These are phyloP conservation scores for Oophaga sylvatica DNA, from an alignment of 2,797 vertebrate genomes.

Conservation along the genomic window DNA sequence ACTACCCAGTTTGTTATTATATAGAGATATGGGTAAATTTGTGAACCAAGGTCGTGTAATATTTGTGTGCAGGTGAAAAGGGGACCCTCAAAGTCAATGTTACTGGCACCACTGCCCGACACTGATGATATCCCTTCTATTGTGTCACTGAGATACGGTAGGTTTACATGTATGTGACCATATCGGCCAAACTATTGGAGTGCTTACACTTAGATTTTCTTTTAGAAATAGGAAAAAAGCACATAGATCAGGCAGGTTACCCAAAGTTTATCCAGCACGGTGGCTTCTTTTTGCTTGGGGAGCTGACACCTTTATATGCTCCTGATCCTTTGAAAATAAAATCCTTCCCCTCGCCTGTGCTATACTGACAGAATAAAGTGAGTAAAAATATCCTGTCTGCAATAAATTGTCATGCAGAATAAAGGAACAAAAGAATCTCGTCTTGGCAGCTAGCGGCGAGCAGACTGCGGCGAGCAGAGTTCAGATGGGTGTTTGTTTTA, in stretches of 20 bases:
- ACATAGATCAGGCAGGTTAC: neutral
- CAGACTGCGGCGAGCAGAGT: constrained; percentile 47
- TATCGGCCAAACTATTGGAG: neutral
- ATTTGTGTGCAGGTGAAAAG: no score
- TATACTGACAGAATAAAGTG: constrained; percentile 31
- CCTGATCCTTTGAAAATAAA: constrained; percentile 10
- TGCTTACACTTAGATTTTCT: neutral
- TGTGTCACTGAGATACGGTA: no score
- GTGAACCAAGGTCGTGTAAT: no score
- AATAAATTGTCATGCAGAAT: constrained; percentile 39
- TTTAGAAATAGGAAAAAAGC: neutral
- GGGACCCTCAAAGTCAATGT: no score
- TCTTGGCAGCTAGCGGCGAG: constrained; percentile 48
- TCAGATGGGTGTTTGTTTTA: constrained; percentile 59
- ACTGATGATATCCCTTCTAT: no score
- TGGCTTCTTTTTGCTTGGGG: neutral
- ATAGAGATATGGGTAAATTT: no score
- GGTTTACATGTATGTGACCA: neutral
- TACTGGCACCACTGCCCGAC: no score
- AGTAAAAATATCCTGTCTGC: constrained; percentile 37
- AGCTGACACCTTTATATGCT: neutral
- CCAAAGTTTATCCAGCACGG: neutral
- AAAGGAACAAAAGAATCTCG: constrained; percentile 46
- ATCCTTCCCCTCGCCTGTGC: neutral
- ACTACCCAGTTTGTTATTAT: no score